phyloP scores from a whole-genome alignment of 2,888 invertebrate species.

The Podabrus alpinus region DNA sequence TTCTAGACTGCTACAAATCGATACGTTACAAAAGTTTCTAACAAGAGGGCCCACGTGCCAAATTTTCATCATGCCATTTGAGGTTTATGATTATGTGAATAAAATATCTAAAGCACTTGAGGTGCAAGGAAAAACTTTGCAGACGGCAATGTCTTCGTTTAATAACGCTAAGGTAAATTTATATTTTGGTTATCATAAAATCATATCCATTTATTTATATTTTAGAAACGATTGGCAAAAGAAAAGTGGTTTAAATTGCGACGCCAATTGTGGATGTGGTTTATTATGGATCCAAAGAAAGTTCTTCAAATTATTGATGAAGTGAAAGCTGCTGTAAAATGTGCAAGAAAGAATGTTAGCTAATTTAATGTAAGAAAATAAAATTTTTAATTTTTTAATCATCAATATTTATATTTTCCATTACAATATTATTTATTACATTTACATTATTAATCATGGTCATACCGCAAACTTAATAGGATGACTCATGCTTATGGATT shows the following conservation, averaged over 20 bases:
- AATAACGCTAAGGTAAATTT: background rate
- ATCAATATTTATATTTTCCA: background rate
- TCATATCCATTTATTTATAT: conserved; percentile 3
- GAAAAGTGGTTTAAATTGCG: conserved; percentile 41
- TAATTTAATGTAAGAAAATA: background rate
- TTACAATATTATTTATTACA: background rate
- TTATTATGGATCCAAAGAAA: conserved; percentile 26
- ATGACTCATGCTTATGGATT: too few species aligned
- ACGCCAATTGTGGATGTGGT: conserved; percentile 39
- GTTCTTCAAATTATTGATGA: conserved; percentile 22
- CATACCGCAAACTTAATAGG: too few species aligned
- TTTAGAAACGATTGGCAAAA: conserved; percentile 38
- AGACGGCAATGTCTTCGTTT: background rate
- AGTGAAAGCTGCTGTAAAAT: conserved; percentile 15
- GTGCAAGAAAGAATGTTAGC: background rate
- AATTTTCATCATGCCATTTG: conserved; percentile 15
- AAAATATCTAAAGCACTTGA: background rate
- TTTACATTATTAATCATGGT: too few species aligned
- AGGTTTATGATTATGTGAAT: conserved; percentile 6
- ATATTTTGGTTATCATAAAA: too few species aligned
- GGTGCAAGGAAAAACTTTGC: background rate
- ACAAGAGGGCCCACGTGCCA: conserved; percentile 24
- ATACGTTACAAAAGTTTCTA: conserved; percentile 13
- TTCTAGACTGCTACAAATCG: conserved; percentile 14
- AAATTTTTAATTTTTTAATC: background rate